Base-by-base conservation (phyloP, 2,797 vertebrate genomes). In the Euthynnus affinis region DNA sequence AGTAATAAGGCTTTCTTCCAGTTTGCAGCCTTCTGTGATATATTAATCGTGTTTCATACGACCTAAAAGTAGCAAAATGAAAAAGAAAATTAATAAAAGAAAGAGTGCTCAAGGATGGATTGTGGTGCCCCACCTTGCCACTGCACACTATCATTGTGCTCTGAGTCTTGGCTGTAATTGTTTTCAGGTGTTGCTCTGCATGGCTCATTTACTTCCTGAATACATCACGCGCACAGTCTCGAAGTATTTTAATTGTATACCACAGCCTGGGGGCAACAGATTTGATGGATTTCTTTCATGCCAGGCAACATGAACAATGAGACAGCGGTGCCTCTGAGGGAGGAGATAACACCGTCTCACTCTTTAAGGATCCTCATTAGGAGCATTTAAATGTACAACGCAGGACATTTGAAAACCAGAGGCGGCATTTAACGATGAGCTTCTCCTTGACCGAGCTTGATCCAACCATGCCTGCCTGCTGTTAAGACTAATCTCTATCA, bases 101-200 rank as follows among this genome's bases (percentile, higher is more conserved):
- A 51, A 58, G 17, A 44, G 27, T 32, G 78, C 85, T 62, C 40
- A 10, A 0, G 71, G 86, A 34, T 78, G 37, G 67, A 71, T 65
- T 13, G 37, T n/a, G 6, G 17, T 66, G 27, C 40, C 61, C 67
- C 69, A 71, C 61, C 48, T 74, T 44, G n/a, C 67, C 49, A 18
- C 48, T 17, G 67, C 44, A 37, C 57, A 71, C 76, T 87, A 56
- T 89, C 89, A 68, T 61, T 81, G 67, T 20, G 75, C 58, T 87
- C 91, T 64, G 83, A 74, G 49, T 80, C 62, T 58, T 48, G 91
- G 84, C 89, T 95, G 91, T 88, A 86, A 92, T 93, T 94, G 92
- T 91, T 95, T 94, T 96, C 90, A 94, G 93, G 92, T 94, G 92
- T 79, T 91, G 74, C 84, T 85, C 15, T 48, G 83, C 82, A 91